phyloP scores from a whole-genome alignment of 2,113 vertebrate genomes.

The Philantomba maxwellii region DNA sequence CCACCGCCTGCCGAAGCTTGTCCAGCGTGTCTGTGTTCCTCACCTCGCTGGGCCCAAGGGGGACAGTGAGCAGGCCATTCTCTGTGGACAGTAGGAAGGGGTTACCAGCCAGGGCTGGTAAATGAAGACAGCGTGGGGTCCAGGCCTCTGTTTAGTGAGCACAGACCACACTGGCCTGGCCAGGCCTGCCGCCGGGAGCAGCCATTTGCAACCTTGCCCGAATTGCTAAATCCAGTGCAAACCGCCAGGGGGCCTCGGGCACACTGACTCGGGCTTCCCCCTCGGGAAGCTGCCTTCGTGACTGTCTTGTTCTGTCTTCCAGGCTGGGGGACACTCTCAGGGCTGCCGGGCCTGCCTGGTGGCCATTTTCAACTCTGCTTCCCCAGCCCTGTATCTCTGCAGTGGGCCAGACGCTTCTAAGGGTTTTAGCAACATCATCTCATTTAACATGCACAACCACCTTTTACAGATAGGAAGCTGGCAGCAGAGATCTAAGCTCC shows the following conservation, averaged over 20 bases:
- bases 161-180: background rate
- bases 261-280: background rate
- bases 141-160: background rate
- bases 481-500: background rate
- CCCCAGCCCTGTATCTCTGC: background rate
- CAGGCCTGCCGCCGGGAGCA: background rate
- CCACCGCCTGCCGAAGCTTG: conserved; percentile 74
- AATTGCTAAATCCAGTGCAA: background rate
- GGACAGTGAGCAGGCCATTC: conserved; percentile 67
- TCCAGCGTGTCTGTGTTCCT: conserved; percentile 68
- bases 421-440: background rate
- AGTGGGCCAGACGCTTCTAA: background rate
- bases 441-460: background rate
- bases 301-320: background rate
- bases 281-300: background rate
- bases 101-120: background rate
- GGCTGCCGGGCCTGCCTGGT: background rate
- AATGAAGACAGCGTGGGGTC: background rate
- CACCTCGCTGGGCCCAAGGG: conserved; percentile 58
- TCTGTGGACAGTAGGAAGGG: conserved; percentile 53
- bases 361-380: background rate
- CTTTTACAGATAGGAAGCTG: background rate
- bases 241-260: background rate
- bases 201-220: background rate
- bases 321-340: background rate